A percentile compares a stretch with the other conserved stretches of the same genome.
Evolutionary conservation across 2,113 vertebrate genomes (phyloP).

Genomic region (Nesoenas mayeri): DNA sequence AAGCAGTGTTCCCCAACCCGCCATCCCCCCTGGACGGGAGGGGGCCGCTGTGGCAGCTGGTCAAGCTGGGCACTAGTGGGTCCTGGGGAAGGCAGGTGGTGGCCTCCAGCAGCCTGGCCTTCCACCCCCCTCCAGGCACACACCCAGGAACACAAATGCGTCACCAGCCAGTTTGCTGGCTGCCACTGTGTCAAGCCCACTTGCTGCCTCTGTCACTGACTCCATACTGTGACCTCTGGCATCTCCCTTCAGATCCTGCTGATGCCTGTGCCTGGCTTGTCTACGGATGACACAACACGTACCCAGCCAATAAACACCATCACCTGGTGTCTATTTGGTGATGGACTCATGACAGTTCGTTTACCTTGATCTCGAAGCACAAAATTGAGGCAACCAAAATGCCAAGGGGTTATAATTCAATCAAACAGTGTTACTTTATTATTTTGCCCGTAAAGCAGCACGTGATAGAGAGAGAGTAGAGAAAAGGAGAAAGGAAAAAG

Average conservation of each 20-base stretch:
- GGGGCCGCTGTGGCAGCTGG: neutral
- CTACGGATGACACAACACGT: fast-evolving
- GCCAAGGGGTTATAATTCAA: no score
- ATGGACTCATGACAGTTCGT: no score
- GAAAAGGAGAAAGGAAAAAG: no score
- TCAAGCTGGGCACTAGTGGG: neutral
- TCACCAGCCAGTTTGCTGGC: conserved; percentile 42
- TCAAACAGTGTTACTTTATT: no score
- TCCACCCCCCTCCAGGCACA: neutral
- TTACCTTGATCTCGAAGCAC: no score
- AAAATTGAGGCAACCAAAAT: no score
- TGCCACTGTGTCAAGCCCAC: neutral
- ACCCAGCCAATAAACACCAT: neutral
- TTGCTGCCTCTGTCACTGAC: neutral
- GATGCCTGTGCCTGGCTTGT: no score
- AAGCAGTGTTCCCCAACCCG: neutral
- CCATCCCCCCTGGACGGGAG: neutral
- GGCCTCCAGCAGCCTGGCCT: neutral
- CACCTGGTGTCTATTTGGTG: no score
- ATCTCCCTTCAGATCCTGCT: neutral
- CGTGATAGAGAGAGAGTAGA: no score
- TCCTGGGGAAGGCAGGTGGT: conserved; percentile 16
- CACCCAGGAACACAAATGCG: conserved; percentile 40
- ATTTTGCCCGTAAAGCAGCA: no score
- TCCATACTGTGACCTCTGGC: neutral